Conservation (phyloP, 2,113 vertebrate genomes). For the Chionis minor region DNA sequence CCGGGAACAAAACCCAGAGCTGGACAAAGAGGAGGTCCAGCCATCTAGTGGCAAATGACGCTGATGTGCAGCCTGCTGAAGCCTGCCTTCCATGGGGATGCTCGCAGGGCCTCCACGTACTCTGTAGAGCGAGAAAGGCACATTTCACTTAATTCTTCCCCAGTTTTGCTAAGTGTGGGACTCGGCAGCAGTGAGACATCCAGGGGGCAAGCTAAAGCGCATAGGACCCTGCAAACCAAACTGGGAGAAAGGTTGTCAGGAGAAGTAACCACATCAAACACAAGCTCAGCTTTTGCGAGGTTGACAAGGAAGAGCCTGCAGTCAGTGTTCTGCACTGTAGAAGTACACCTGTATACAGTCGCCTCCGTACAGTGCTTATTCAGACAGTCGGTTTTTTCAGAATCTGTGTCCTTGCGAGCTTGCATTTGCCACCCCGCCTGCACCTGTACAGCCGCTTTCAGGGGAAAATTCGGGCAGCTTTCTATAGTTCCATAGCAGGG, state of each 20-base stretch:
- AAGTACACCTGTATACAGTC: neutral
- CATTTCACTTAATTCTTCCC: neutral
- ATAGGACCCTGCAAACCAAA: neutral
- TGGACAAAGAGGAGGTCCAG: neutral
- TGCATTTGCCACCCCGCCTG: neutral
- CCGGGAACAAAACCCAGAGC: neutral
- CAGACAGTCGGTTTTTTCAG: neutral
- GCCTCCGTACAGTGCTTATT: neutral
- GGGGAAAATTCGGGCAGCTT: neutral
- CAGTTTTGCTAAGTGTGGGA: neutral
- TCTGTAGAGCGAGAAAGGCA: rapidly evolving
- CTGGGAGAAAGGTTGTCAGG: neutral
- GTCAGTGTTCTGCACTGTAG: neutral
- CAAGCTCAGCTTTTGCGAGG: neutral
- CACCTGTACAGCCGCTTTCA: neutral
- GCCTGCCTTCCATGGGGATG: neutral
- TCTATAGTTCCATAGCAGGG: neutral
- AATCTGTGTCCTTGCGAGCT: neutral
- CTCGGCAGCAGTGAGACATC: neutral
- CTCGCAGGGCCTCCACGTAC: neutral
- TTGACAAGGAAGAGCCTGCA: neutral
- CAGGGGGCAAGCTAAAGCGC: neutral
- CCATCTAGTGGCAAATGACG: neutral
- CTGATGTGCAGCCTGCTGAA: neutral
- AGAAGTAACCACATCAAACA: neutral